Conservation (phyloP, 1,140 invertebrate genomes). For the Acromyrmex charruanus region DNA sequence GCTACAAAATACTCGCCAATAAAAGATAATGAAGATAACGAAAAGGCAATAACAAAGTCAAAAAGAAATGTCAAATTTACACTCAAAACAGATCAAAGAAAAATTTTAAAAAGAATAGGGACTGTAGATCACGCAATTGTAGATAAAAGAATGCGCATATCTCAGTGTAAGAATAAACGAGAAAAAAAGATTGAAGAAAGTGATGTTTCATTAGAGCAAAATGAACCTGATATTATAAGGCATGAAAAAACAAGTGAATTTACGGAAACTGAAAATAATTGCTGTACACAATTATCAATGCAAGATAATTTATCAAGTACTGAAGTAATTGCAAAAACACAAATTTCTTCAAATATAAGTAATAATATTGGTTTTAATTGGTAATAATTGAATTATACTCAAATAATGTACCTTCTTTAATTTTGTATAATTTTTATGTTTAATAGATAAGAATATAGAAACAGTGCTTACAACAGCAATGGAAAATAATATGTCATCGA, state of each 20-base stretch:
- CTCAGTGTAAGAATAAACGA: slow-evolving; percentile 78
- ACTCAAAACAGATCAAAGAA: slow-evolving; percentile 78
- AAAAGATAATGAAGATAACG: slow-evolving; percentile 82
- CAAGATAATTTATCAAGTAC: slow-evolving; percentile 53
- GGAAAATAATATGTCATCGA: slow-evolving; percentile 58
- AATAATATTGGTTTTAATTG: background rate
- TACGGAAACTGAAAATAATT: slow-evolving; percentile 31
- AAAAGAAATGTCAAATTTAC: slow-evolving; percentile 79
- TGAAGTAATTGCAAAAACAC: slow-evolving; percentile 29
- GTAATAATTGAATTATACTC: no score
- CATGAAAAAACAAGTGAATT: slow-evolving; percentile 29
- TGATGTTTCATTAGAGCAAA: slow-evolving; percentile 65
- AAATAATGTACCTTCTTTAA: slow-evolving; percentile 4
- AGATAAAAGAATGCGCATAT: slow-evolving; percentile 67
- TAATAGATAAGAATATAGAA: slow-evolving; percentile 15
- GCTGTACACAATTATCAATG: slow-evolving; percentile 11
- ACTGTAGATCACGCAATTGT: slow-evolving; percentile 33
- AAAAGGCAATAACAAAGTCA: slow-evolving; percentile 74
- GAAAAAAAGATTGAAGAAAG: slow-evolving; percentile 80
- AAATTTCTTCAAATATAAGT: background rate
- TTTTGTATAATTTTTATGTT: no score
- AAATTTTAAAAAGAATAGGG: slow-evolving; percentile 69
- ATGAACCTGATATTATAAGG: background rate
- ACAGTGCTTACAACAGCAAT: background rate
- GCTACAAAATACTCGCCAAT: slow-evolving; percentile 78